phyloP scores from a whole-genome alignment of 2,888 invertebrate species.

The Hipparchia sbordonii region DNA sequence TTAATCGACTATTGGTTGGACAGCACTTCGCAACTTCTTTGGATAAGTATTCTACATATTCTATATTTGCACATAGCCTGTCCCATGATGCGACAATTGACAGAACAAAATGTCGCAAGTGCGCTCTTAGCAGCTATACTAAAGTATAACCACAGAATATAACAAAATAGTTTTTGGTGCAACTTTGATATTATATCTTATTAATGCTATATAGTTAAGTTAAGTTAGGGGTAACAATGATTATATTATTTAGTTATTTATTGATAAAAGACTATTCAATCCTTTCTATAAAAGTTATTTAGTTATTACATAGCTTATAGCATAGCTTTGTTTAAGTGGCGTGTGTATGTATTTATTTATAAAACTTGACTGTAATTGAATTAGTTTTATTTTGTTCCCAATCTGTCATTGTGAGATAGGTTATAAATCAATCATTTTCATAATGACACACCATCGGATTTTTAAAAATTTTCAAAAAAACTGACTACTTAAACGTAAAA shows the following conservation, averaged over 20 bases:
- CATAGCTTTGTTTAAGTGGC: slow-evolving; percentile 11
- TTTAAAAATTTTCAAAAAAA: too few species aligned
- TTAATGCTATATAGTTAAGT: background rate
- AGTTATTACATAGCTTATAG: background rate
- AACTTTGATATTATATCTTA: background rate
- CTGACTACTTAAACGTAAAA: too few species aligned
- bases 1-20: too few species aligned
- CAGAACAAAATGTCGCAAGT: slow-evolving; percentile 4
- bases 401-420: too few species aligned
- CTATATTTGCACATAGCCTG: background rate
- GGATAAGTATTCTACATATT: too few species aligned
- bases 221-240: background rate
- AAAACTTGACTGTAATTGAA: slow-evolving; percentile 29
- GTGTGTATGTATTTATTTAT: slow-evolving; percentile 33
- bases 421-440: too few species aligned
- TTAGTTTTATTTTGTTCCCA: background rate
- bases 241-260: slow-evolving; percentile 4
- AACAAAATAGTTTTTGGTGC: too few species aligned
- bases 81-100: background rate
- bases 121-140: background rate
- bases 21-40: too few species aligned
- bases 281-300: background rate
- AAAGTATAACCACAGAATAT: background rate
- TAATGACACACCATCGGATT: too few species aligned
- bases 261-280: background rate